Evolutionary conservation across 2,888 invertebrate genomes (phyloP).

Genomic region (Hirtodrosophila histrioides): DNA sequence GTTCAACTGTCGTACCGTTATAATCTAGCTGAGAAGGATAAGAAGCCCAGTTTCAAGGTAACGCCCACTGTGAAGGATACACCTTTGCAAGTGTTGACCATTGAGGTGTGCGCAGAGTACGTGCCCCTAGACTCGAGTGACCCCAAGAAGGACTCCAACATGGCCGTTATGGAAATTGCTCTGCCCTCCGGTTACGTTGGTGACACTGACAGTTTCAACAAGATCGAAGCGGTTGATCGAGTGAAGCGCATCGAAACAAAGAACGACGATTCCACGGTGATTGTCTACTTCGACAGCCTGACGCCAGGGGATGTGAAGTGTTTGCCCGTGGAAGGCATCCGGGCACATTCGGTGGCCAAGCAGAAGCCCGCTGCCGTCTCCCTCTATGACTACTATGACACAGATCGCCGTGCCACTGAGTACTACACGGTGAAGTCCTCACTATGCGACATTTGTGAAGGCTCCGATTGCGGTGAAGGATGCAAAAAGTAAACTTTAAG

Average conservation of each 20-base stretch:
- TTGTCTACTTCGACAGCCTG: conserved; percentile 90
- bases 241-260: conserved; percentile 88
- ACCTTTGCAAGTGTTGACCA: conserved; percentile 90
- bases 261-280: conserved; percentile 87
- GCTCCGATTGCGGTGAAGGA: conserved; percentile 85
- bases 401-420: conserved; percentile 84
- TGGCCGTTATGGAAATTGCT: conserved; percentile 95
- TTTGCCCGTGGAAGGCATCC: conserved; percentile 92
- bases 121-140: conserved; percentile 57
- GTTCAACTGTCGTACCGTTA: conserved; percentile 92
- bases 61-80: conserved; percentile 94
- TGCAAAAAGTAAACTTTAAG: conserved; percentile 58
- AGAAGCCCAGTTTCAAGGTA: conserved; percentile 93
- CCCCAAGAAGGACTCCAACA: conserved; percentile 88
- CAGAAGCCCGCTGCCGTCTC: conserved; percentile 94
- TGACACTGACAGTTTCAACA: conserved; percentile 90
- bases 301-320: conserved; percentile 87
- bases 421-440: conserved; percentile 85
- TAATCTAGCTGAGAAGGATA: conserved; percentile 93
- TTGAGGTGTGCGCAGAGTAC: conserved; percentile 92
- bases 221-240: conserved; percentile 85
- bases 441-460: conserved; percentile 93
- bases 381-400: conserved; percentile 96
- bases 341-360: conserved; percentile 92
- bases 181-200: conserved; percentile 96